Base-by-base conservation (phyloP, 2,797 vertebrate species). In the Thalassophryne amazonica region DNA sequence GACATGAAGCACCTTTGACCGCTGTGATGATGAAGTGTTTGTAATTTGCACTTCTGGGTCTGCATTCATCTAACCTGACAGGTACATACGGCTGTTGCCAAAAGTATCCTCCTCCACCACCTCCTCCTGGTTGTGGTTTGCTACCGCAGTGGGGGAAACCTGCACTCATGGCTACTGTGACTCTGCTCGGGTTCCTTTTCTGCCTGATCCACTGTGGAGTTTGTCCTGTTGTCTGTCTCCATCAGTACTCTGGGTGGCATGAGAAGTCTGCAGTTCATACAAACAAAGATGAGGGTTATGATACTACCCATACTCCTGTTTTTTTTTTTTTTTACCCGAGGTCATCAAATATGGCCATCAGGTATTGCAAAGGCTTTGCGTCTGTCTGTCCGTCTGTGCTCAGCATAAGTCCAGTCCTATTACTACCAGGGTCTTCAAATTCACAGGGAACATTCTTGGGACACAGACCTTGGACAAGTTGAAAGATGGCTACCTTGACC, bases 81-180 rank as follows among this genome's bases (percentile, higher is more conserved):
- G 83, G 80, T 91, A 89, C 86, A 89, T 88, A 72, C 85, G 88
- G 43, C 86, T 89, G 73, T 74, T 89, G 64, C 80, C 75, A 66
- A 88, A 84, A 0, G 82, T 35, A 38, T 91, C 90, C 18, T 91
- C 90, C n/a, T 87, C 88, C 17, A 56, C 21, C 0, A 54, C 43
- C 6, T 90, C 90, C 5, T 92, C 89, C 55, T 89, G 88, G 76
- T 92, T 92, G 83, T 92, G 90, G 68, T 91, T 89, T 34, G 78
- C 78, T 34, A 65, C 42, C 0, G 85, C 72, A 1, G 76, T 18
- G 1, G 77, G 60, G 2, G 80, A 62, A 7, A 60, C 75, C 60
- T 83, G 85, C 13, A 80, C 73, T 86, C 85, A 22, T 47, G 50
- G 57, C 58, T 79, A 36, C 78, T 77, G 1, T 59, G 81, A 48